These are phyloP conservation scores for Homarus americanus DNA, from an alignment of 1,140 invertebrate genomes.

Conservation along the genomic window DNA sequence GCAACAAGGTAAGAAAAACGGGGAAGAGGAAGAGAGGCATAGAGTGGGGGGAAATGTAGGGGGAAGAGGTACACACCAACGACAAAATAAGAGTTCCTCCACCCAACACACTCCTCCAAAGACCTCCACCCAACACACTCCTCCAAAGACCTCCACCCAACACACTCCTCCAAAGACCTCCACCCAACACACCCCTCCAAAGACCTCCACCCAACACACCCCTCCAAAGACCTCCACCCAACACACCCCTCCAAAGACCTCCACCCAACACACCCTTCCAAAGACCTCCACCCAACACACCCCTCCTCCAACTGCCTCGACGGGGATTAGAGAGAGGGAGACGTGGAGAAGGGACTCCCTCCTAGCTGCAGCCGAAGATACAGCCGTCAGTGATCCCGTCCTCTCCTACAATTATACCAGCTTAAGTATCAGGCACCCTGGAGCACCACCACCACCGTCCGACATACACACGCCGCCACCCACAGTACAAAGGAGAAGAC, in stretches of 20 bases:
- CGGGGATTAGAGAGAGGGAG: background rate
- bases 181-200: no score
- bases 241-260: no score
- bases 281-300: no score
- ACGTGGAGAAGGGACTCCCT: background rate
- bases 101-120: background rate
- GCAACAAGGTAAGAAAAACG: background rate
- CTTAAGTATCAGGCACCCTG: background rate
- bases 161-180: background rate
- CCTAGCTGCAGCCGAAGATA: background rate
- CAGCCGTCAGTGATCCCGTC: background rate
- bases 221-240: background rate
- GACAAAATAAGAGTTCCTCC: background rate
- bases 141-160: background rate
- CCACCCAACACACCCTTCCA: background rate
- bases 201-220: background rate
- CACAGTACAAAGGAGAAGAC: constrained; percentile 3
- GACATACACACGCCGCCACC: background rate
- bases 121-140: background rate
- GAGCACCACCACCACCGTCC: background rate
- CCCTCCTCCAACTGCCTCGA: no score
- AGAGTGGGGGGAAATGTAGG: background rate
- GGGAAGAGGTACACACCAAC: background rate
- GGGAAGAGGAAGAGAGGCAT: background rate
- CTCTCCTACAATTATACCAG: background rate